Conservation (phyloP, 92 coral and sea anemone species). For the Palythoa grandiflora region DNA sequence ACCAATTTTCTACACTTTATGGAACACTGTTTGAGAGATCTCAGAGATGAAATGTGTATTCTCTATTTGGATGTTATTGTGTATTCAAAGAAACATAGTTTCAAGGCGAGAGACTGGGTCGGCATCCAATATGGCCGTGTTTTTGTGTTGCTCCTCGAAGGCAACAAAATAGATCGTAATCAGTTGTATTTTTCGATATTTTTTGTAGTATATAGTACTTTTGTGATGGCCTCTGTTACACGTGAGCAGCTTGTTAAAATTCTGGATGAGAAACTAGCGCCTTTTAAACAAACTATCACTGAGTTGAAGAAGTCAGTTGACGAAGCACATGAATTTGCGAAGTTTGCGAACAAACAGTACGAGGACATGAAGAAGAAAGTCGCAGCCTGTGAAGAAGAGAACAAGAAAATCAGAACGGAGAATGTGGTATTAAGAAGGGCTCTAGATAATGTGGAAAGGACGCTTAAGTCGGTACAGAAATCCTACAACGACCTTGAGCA, state of each 20-base stretch:
- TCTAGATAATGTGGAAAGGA: neutral
- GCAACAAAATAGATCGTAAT: constrained; percentile 4
- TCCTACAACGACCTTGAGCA: constrained; percentile 5
- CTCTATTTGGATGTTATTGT: constrained; percentile 65
- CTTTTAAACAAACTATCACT: neutral
- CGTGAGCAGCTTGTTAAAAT: constrained; percentile 5
- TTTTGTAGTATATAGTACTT: neutral
- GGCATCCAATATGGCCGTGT: neutral
- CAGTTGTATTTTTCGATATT: neutral
- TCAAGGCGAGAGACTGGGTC: neutral
- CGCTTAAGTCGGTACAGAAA: neutral
- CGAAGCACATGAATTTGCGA: neutral
- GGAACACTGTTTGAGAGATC: constrained; percentile 50
- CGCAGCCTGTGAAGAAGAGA: neutral
- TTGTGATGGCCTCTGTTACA: neutral
- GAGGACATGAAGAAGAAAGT: neutral
- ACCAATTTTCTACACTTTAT: too few species aligned
- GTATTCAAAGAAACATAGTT: too few species aligned
- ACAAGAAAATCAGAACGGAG: neutral
- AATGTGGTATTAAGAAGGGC: constrained; percentile 1
- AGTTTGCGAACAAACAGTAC: neutral
- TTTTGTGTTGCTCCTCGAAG: constrained; percentile 7
- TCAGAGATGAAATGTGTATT: constrained; percentile 59
- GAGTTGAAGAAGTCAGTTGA: neutral
- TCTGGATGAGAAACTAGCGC: neutral